A percentile compares a stretch with the other conserved stretches of the same genome.
Evolutionary conservation across 1,140 invertebrate genomes (phyloP).

Genomic region (Cydia amplana): DNA sequence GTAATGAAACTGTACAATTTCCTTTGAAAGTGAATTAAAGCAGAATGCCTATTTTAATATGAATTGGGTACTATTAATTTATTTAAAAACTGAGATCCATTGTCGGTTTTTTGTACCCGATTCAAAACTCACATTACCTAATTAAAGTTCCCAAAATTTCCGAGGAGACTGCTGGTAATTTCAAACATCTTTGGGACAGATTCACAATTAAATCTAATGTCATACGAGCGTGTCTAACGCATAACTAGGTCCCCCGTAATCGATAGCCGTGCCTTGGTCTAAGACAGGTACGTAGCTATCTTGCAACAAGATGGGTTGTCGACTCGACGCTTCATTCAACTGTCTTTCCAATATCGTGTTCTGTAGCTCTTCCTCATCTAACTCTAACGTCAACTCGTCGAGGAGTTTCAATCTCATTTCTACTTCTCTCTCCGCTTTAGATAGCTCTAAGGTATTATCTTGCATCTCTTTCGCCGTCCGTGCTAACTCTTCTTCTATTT

Average conservation of each 20-base stretch:
- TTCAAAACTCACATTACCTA: neutral
- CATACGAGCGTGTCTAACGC: constrained; percentile 77
- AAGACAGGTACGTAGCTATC: constrained; percentile 73
- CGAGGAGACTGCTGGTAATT: constrained; percentile 59
- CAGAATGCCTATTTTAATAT: neutral
- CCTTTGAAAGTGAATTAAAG: neutral
- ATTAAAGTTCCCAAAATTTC: constrained; percentile 1
- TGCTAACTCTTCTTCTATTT: constrained; percentile 79
- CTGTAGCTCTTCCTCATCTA: constrained; percentile 83
- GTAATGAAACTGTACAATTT: neutral
- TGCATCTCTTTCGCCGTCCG: constrained; percentile 83
- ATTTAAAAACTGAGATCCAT: neutral
- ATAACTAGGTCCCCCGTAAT: constrained; percentile 59
- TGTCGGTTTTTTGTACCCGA: constrained; percentile 6
- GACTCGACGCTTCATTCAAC: constrained; percentile 69
- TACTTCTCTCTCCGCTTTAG: constrained; percentile 82
- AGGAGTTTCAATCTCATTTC: constrained; percentile 82
- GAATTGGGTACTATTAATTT: constrained; percentile 1
- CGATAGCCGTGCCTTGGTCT: constrained; percentile 59
- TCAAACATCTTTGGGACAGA: constrained; percentile 69
- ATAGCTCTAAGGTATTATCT: constrained; percentile 80
- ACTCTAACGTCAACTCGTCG: constrained; percentile 82
- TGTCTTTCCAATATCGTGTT: constrained; percentile 70
- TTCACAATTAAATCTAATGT: constrained; percentile 51
- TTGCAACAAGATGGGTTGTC: constrained; percentile 70